Conservation (phyloP, 2,113 vertebrate species). For the Takifugu flavidus region DNA sequence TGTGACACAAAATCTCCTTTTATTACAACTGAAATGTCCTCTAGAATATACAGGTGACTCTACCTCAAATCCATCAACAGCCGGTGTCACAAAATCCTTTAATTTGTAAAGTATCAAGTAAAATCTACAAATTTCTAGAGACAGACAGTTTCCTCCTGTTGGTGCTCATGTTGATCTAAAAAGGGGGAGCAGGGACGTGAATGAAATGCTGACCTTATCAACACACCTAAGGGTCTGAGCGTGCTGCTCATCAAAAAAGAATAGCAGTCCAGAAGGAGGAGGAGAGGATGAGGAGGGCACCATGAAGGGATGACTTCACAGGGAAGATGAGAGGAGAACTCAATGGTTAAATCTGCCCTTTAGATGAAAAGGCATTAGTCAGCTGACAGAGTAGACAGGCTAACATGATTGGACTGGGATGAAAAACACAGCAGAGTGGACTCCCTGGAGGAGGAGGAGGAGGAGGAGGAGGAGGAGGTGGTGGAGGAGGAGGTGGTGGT, state of each 20-base stretch:
- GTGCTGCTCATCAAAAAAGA: slow-evolving; percentile 30
- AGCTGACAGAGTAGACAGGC: slow-evolving; percentile 29
- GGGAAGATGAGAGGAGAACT: slow-evolving; percentile 20
- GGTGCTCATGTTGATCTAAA: background rate
- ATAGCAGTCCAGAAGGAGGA: slow-evolving; percentile 6
- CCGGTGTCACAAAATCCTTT: too few species aligned
- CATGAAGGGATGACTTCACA: slow-evolving; percentile 22
- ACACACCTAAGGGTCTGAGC: background rate
- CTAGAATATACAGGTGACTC: too few species aligned
- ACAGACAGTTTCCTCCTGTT: too few species aligned
- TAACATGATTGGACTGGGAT: slow-evolving; percentile 52
- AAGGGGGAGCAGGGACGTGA: slow-evolving; percentile 7
- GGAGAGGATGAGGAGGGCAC: slow-evolving; percentile 4
- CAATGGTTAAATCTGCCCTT: slow-evolving; percentile 45
- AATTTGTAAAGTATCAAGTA: too few species aligned
- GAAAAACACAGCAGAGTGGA: slow-evolving; percentile 15
- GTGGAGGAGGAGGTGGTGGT: background rate
- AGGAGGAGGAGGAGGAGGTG: slow-evolving; percentile 1
- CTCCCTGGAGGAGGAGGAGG: slow-evolving; percentile 16
- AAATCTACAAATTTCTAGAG: too few species aligned
- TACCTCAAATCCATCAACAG: too few species aligned
- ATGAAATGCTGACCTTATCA: background rate
- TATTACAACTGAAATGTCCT: too few species aligned
- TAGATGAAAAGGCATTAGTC: slow-evolving; percentile 59
- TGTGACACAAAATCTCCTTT: too few species aligned